Evolutionary conservation across 1,140 invertebrate genomes (phyloP).

Genomic region (Dendroctonus valens): DNA sequence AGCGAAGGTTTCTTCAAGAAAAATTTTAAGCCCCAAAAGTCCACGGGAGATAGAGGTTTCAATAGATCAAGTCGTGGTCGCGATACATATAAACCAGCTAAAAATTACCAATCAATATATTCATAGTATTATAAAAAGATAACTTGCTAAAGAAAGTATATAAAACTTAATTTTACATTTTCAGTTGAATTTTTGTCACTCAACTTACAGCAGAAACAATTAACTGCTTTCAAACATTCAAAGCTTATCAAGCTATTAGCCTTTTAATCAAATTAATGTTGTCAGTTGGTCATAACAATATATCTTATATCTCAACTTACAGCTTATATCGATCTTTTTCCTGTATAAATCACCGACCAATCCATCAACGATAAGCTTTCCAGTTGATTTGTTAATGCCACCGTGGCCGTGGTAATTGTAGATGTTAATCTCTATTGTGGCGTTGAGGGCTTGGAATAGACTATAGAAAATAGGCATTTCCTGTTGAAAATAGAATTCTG

Average conservation of each 20-base stretch:
- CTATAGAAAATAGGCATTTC: slow-evolving; percentile 24
- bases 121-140: no score
- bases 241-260: no score
- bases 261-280: no score
- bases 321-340: slow-evolving; percentile 30
- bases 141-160: no score
- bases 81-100: background rate
- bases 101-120: background rate
- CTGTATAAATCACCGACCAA: slow-evolving; percentile 27
- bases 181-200: no score
- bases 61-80: background rate
- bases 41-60: slow-evolving; percentile 27
- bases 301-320: slow-evolving; percentile 3
- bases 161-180: no score
- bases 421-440: slow-evolving; percentile 24
- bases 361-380: slow-evolving; percentile 25
- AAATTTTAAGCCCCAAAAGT: slow-evolving; percentile 29
- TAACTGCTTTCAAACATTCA: no score
- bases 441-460: slow-evolving; percentile 32
- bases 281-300: no score
- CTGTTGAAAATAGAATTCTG: slow-evolving; percentile 18
- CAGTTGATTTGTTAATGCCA: slow-evolving; percentile 23
- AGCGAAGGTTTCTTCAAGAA: slow-evolving; percentile 36
- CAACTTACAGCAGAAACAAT: no score
- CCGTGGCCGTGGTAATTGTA: slow-evolving; percentile 33